Conservation (phyloP, 64 coral and sea anemone genomes). For the Stylophora pistillata region DNA sequence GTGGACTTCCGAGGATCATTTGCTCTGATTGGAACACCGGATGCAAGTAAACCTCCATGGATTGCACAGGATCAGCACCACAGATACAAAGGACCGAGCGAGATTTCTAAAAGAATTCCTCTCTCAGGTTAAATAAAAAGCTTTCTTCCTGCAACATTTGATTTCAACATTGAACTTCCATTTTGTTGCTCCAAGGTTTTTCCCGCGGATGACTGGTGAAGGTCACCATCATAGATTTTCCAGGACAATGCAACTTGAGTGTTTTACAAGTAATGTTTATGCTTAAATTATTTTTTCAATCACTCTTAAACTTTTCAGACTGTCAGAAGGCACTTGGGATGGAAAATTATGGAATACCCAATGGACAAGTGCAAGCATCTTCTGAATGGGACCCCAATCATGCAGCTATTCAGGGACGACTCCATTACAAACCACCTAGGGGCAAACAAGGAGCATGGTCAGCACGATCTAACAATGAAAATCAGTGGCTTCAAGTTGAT, state of each 20-base stretch:
- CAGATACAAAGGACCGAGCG: conserved; percentile 41
- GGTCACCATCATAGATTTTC: too few species aligned
- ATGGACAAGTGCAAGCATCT: conserved; percentile 26
- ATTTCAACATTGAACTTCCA: too few species aligned
- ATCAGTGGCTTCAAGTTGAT: conserved; percentile 33
- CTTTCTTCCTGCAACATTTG: too few species aligned
- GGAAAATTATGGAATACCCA: neutral
- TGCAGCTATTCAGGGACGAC: neutral
- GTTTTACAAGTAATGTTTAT: neutral
- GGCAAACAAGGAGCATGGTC: neutral
- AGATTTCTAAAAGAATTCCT: conserved; percentile 14
- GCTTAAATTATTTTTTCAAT: too few species aligned
- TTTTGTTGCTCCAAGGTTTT: too few species aligned
- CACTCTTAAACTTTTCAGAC: neutral
- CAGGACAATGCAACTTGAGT: too few species aligned
- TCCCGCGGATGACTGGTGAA: too few species aligned
- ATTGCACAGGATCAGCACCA: neutral
- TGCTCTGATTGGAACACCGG: conserved; percentile 9
- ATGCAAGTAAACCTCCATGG: conserved; percentile 21
- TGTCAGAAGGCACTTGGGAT: neutral
- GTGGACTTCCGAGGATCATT: conserved; percentile 10
- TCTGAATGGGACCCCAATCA: neutral
- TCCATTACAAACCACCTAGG: neutral
- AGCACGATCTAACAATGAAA: neutral
- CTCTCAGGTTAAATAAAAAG: neutral